A percentile compares a stretch with the other conserved stretches of the same genome.
Conservation (phyloP, 2,113 vertebrate species). For the Prionailurus viverrinus region DNA sequence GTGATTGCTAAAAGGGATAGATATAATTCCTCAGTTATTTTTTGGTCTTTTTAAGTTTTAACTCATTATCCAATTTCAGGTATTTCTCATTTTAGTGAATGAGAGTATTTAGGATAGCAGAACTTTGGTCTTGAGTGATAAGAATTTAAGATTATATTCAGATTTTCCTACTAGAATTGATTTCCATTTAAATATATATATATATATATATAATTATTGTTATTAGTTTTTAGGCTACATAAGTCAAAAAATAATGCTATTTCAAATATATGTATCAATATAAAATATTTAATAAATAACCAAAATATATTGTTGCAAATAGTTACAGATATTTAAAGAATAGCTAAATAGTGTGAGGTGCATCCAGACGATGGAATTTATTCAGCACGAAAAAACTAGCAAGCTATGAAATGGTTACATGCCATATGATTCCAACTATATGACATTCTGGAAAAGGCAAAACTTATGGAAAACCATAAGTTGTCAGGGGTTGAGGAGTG, state of each 20-base stretch:
- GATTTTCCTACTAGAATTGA: background rate
- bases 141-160: background rate
- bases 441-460: background rate
- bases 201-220: background rate
- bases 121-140: background rate
- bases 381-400: background rate
- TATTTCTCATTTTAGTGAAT: background rate
- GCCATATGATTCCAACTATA: background rate
- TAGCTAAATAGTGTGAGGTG: background rate
- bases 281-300: background rate
- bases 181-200: slow-evolving; percentile 2
- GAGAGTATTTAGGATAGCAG: background rate
- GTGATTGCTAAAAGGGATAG: background rate
- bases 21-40: background rate
- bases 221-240: background rate
- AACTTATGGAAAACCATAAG: background rate
- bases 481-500: background rate
- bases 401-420: background rate
- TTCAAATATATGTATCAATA: background rate
- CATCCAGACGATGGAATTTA: background rate
- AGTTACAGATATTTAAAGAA: background rate
- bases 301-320: background rate
- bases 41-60: background rate
- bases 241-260: background rate
- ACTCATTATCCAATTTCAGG: background rate